Conservation (phyloP, 2,888 invertebrate species). For the Cataglyphis altisquamis region DNA sequence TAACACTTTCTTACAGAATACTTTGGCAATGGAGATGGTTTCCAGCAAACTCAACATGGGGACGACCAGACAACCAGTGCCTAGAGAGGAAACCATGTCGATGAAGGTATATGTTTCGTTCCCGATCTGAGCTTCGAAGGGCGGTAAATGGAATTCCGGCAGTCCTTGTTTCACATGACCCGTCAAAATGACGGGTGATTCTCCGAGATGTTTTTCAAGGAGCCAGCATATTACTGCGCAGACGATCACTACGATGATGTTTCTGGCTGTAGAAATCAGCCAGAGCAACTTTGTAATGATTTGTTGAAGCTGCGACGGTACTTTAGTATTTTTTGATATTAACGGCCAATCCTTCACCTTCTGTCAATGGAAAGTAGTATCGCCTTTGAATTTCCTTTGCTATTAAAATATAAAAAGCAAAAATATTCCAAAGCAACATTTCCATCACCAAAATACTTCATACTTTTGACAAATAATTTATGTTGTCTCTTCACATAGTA, state of each 20-base stretch:
- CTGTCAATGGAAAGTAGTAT: constrained; percentile 86
- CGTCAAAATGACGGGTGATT: constrained; percentile 90
- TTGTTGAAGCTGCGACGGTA: constrained; percentile 85
- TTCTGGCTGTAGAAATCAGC: constrained; percentile 92
- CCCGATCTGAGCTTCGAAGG: constrained; percentile 89
- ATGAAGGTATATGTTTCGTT: constrained; percentile 88
- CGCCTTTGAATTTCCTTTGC: not conserved
- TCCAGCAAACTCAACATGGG: constrained; percentile 90
- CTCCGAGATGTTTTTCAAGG: constrained; percentile 88
- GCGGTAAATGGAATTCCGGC: constrained; percentile 89
- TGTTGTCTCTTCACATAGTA: not conserved
- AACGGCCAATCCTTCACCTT: constrained; percentile 90
- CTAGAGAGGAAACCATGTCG: constrained; percentile 88
- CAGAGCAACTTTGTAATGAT: constrained; percentile 88
- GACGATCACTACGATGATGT: constrained; percentile 92
- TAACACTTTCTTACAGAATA: constrained; percentile 87
- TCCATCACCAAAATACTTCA: not conserved
- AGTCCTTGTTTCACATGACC: constrained; percentile 91
- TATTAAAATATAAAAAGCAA: not conserved
- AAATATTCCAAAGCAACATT: not conserved
- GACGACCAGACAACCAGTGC: constrained; percentile 90
- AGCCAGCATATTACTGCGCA: constrained; percentile 90
- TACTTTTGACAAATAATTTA: not conserved
- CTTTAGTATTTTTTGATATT: constrained; percentile 86
- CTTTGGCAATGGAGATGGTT: constrained; percentile 91